These are phyloP conservation scores for Molossus alvarezi DNA, from an alignment of 2,797 vertebrate genomes.

Conservation along the genomic window DNA sequence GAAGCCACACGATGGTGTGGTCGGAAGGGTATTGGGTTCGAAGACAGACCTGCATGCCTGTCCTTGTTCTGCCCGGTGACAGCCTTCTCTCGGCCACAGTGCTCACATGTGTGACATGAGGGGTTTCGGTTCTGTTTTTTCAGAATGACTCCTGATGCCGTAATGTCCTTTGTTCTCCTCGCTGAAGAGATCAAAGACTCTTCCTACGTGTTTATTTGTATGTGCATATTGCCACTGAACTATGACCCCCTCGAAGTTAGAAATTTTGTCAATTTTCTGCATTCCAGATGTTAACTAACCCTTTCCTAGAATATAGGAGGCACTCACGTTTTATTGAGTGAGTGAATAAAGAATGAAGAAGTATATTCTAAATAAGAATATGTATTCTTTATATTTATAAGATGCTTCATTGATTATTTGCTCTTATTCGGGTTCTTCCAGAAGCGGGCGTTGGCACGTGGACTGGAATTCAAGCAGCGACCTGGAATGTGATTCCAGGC, in stretches of 20 bases:
- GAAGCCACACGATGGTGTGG: background rate
- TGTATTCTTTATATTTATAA: too few relatives aligned
- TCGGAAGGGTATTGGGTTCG: background rate
- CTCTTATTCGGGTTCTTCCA: background rate
- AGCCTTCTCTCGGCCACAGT: background rate
- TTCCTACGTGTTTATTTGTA: background rate
- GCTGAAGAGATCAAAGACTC: background rate
- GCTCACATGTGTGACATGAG: background rate
- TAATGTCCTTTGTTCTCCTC: background rate
- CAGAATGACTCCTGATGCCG: background rate
- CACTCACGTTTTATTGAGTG: background rate
- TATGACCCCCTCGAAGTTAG: background rate
- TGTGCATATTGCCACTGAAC: background rate
- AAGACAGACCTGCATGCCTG: background rate
- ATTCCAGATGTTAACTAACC: background rate
- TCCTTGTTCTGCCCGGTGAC: accelerated
- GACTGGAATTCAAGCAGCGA: background rate
- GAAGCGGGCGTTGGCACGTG: background rate
- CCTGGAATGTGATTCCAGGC: background rate
- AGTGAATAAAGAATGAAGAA: background rate
- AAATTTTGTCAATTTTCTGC: background rate
- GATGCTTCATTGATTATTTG: background rate
- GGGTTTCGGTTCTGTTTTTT: background rate
- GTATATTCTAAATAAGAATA: background rate
- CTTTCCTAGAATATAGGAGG: background rate